Evolutionary conservation across 1,140 invertebrate genomes (phyloP), one percentile per base, ranked within the genome.

Genomic region (Drosophila busckii): DNA sequence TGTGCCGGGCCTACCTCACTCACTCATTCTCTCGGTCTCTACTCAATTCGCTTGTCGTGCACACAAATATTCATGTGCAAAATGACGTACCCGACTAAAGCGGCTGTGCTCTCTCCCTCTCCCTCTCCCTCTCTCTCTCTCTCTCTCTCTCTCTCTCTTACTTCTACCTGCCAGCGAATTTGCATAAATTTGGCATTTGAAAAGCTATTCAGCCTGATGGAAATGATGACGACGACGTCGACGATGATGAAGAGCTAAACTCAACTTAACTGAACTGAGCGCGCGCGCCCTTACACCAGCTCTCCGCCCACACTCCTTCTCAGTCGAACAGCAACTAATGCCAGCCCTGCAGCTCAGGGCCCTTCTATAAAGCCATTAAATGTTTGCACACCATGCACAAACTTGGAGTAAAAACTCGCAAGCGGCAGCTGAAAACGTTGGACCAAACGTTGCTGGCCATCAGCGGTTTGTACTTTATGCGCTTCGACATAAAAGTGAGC

Each of bases 141-240:
- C 22, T 9, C 23, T 13, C 6, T 17, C 37, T 7, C 25, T 48
- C n/a, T 26, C 54, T 60, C 32, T 23, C 44, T 22, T 35, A 44
- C 41, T 52, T 25, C 41, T 25, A 48, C n/a, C 54, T 65, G 48
- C 28, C 26, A 50, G 25, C 44, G 53, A 70, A 78, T 76, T 76
- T 76, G 71, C 70, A 76, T 76, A 78, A 76, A 76, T 78, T 76
- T 78, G 66, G 73, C 62, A 76, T 76, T 76, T 78, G 73, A 66
- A 75, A 75, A 78, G 73, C 71, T 70, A 70, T 78, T 70, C 71
- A 70, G 50, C 60, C 71, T 76, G 66, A 78, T 78, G 66, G 71
- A 78, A 78, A 70, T 70, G 71, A 76, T 78, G 71, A 70, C 50
- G 61, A 61, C 65, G 68, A 12, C 52, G 23, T 9, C 34, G 48